Evolutionary conservation across 2,113 vertebrate genomes (phyloP).

Genomic region (Heteronetta atricapilla): DNA sequence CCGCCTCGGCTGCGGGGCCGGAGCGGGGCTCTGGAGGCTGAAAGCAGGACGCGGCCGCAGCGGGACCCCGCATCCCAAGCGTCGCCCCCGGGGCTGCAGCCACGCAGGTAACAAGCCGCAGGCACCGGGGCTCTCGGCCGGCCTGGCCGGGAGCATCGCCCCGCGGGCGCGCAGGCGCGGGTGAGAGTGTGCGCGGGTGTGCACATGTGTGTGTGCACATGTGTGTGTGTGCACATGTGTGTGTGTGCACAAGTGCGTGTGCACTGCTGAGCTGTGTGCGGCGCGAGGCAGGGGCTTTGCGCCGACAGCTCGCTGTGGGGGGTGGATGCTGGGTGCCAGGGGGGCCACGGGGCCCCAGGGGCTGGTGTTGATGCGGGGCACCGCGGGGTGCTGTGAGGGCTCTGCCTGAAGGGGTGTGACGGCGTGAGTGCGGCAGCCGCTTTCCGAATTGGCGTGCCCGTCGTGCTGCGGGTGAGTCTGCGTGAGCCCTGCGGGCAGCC

Average conservation of each 20-base stretch:
- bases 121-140: background rate
- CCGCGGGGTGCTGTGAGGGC: background rate
- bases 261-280: background rate
- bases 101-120: background rate
- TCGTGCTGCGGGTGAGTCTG: background rate
- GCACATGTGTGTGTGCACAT: background rate
- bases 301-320: accelerated
- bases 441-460: background rate
- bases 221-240: background rate
- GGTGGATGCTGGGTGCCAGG: background rate
- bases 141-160: background rate
- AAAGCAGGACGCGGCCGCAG: background rate
- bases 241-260: background rate
- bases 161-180: background rate
- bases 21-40: background rate
- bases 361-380: background rate
- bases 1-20: background rate
- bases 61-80: background rate
- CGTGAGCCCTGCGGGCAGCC: background rate
- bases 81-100: background rate
- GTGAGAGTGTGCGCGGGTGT: background rate
- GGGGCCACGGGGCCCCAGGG: background rate
- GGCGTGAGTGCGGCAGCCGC: background rate
- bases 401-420: constrained; percentile 14
- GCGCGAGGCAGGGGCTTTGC: background rate